phyloP scores from a whole-genome alignment of 2,797 vertebrate genomes.

The Tokudaia tokunoshimensis region DNA sequence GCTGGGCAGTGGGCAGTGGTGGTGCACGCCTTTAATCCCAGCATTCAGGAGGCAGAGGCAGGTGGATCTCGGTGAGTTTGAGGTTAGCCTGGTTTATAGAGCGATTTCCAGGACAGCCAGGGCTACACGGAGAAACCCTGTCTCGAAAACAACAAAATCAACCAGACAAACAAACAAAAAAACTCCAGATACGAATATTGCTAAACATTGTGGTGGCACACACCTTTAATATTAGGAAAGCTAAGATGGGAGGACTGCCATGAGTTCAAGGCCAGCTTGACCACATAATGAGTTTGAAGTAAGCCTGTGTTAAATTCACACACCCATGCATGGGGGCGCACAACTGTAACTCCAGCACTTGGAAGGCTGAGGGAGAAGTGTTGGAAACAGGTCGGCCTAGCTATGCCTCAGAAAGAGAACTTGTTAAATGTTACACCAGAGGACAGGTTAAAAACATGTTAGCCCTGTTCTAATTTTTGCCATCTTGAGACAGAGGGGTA shows the following conservation, averaged over 20 bases:
- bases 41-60: background rate
- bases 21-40: background rate
- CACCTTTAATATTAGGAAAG: background rate
- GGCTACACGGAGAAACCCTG: background rate
- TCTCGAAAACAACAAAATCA: background rate
- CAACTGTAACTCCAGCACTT: background rate
- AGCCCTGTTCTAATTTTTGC: slow-evolving; percentile 2
- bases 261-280: background rate
- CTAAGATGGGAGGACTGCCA: background rate
- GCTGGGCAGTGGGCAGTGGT: background rate
- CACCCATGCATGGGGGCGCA: background rate
- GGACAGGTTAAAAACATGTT: background rate
- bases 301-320: background rate
- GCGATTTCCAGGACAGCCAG: background rate
- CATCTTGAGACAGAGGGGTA: background rate
- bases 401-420: background rate
- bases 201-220: background rate
- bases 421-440: background rate
- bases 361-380: background rate
- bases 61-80: background rate
- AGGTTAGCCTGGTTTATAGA: background rate
- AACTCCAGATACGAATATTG: background rate
- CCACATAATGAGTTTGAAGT: background rate
- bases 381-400: background rate
- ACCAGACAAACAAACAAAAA: background rate